Percentiles rank a stretch among this genome's conserved stretches.
Conservation (phyloP, 2,113 vertebrate species). For the Oryzias curvinotus region DNA sequence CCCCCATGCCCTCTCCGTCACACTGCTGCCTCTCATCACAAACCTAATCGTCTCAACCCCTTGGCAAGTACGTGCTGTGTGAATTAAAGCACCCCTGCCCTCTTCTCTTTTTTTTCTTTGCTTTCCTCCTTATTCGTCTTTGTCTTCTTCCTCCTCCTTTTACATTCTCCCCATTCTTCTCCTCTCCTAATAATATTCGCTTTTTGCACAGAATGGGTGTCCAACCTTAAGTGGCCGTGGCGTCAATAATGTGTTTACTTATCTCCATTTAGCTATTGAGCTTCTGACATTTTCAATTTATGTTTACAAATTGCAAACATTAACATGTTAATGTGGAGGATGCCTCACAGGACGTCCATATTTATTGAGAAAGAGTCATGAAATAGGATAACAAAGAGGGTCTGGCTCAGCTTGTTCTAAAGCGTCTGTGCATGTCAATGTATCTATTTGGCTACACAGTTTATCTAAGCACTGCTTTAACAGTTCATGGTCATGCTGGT, state of each 20-base stretch:
- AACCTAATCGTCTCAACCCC: slow-evolving; percentile 79
- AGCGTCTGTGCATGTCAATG: slow-evolving; percentile 38
- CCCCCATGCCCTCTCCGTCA: slow-evolving; percentile 77
- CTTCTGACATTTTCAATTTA: slow-evolving; percentile 79
- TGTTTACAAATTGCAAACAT: slow-evolving; percentile 79
- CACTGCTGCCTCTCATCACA: slow-evolving; percentile 77
- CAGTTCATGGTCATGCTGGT: too few relatives aligned
- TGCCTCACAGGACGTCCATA: slow-evolving; percentile 65
- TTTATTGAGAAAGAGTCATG: slow-evolving; percentile 64
- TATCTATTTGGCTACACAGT: not conserved
- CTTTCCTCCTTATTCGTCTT: slow-evolving; percentile 62
- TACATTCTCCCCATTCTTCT: slow-evolving; percentile 35
- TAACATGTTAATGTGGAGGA: slow-evolving; percentile 75
- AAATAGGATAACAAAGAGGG: slow-evolving; percentile 61
- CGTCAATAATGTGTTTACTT: slow-evolving; percentile 74
- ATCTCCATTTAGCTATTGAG: slow-evolving; percentile 78
- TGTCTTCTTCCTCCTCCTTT: slow-evolving; percentile 53
- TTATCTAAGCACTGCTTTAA: too few relatives aligned
- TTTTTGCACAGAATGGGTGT: slow-evolving; percentile 61
- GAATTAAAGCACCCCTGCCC: slow-evolving; percentile 74
- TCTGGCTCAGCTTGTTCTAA: slow-evolving; percentile 58
- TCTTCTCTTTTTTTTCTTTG: slow-evolving; percentile 36
- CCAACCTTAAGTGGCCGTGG: slow-evolving; percentile 68
- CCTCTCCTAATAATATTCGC: slow-evolving; percentile 49
- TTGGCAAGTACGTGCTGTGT: slow-evolving; percentile 73